A percentile compares a stretch with the other conserved stretches of the same genome.
Evolutionary conservation across 2,888 invertebrate genomes (phyloP).

Genomic region (Drosophila kanekoi): DNA sequence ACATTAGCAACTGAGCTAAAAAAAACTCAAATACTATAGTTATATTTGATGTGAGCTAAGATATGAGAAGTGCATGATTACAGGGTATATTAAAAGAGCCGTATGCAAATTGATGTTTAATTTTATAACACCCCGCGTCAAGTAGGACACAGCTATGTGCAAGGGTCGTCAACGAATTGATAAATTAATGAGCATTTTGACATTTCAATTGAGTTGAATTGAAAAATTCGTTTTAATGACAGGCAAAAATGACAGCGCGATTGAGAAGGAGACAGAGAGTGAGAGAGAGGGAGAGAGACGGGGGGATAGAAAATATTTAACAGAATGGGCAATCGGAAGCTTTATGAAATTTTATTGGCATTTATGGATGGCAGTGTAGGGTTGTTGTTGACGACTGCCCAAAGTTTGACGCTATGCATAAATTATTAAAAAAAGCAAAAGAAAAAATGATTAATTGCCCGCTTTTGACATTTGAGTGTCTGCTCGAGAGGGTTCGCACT

Average conservation of each 20-base stretch:
- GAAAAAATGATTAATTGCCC: constrained; percentile 69
- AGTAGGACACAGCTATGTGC: constrained; percentile 2
- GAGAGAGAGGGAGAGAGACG: neutral
- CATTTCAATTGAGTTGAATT: constrained; percentile 70
- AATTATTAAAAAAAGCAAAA: constrained; percentile 48
- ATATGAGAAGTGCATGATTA: neutral
- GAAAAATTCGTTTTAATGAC: constrained; percentile 63
- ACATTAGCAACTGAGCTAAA: no score
- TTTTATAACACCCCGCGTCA: constrained; percentile 7
- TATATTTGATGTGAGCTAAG: no score
- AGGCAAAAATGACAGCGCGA: constrained; percentile 27
- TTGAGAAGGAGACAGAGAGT: neutral
- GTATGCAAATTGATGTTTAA: constrained; percentile 20
- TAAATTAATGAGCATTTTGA: constrained; percentile 74
- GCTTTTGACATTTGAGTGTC: constrained; percentile 47
- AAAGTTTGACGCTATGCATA: constrained; percentile 53
- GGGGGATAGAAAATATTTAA: constrained; percentile 1
- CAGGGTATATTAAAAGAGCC: constrained; percentile 8
- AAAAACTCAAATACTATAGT: no score
- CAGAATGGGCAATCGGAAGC: constrained; percentile 16
- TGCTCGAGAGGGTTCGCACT: constrained; percentile 9
- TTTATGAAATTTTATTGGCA: constrained; percentile 59
- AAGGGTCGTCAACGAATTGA: constrained; percentile 50
- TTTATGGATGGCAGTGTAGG: constrained; percentile 57
- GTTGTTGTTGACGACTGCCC: constrained; percentile 33